A percentile compares a stretch with the other conserved stretches of the same genome.
Conservation (phyloP, 1,140 invertebrate genomes). For the Doryteuthis pealeii region DNA sequence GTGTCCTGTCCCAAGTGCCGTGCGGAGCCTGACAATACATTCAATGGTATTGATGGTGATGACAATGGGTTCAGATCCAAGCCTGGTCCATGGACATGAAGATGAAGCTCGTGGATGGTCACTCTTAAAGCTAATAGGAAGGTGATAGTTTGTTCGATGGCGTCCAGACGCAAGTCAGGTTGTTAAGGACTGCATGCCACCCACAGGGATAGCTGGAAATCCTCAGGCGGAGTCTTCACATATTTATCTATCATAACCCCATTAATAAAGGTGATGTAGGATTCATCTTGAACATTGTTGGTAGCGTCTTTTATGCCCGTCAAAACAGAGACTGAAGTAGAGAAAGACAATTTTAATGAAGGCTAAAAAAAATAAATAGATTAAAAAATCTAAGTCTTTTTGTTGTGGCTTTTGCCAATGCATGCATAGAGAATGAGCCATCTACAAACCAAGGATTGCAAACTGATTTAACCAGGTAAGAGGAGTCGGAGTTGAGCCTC, state of each 20-base stretch:
- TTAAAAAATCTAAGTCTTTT: no score
- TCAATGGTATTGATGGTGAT: slow-evolving; percentile 93
- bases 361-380: no score
- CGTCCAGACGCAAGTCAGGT: slow-evolving; percentile 86
- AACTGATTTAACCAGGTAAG: no score
- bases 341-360: no score
- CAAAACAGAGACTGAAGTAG: no score
- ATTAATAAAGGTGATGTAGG: slow-evolving; percentile 89
- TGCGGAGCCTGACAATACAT: slow-evolving; percentile 62
- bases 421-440: no score
- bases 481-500: no score
- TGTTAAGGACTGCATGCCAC: slow-evolving; percentile 89
- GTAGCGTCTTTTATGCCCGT: no score
- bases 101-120: slow-evolving; percentile 88
- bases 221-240: slow-evolving; percentile 87
- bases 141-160: slow-evolving; percentile 82
- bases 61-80: slow-evolving; percentile 91
- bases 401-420: no score
- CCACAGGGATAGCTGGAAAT: slow-evolving; percentile 92
- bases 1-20: slow-evolving; percentile 45
- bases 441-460: no score
- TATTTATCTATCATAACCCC: slow-evolving; percentile 94
- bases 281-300: slow-evolving; percentile 66
- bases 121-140: slow-evolving; percentile 89
- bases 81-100: slow-evolving; percentile 94